Evolutionary conservation across 37 sponge, comb jelly and placozoan species (phyloP), one percentile per base, ranked within the genome.

Genomic region (Halisarca cf. caerulea): DNA sequence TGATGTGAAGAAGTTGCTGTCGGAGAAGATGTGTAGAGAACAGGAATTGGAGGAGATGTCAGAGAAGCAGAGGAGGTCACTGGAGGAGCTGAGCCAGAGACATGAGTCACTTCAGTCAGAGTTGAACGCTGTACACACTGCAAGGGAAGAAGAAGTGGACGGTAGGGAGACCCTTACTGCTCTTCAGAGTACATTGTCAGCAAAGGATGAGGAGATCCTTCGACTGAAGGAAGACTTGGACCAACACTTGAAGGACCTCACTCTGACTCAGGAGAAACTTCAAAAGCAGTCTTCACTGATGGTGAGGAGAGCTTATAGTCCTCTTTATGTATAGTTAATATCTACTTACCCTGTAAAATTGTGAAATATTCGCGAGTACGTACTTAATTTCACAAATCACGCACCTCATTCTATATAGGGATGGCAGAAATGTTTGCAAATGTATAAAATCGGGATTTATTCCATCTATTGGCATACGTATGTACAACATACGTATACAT

Each of bases 51-150:
- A 23, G 17, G 6, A 61, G 66, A 62, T 25, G 3, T 42, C 0
- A 40, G 85, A 75, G 85, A 39, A 51, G 60, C 74, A 75, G 40
- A 58, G 83, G 57, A 25, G 4, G 70, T 14, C 18, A 33, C 21
- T 61, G 11, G 68, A 82, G 30, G 75, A 73, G 9, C 75, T 37
- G 75, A 37, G 7, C 5, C 5, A 32, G 9, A 24, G 7, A 30
- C 75, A 73, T 34, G 75, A 73, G 7, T 8, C 11, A 39, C 14
- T 9, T 37, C 30, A 6, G n/a, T 34, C 41, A 21, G 9, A 38
- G 32, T 24, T 37, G 75, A 34, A 33, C 14, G 42, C 5, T 38
- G n/a, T n/a, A n/a, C n/a, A n/a, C n/a, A 6, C 34, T 33, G 9
- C 11, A 21, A 30, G 30, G 42, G 8, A 21, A 30, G 32, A 47